Percentiles rank a stretch among this genome's conserved stretches.
Evolutionary conservation across 2,113 vertebrate species (phyloP).

Genomic region (Falco punctatus): DNA sequence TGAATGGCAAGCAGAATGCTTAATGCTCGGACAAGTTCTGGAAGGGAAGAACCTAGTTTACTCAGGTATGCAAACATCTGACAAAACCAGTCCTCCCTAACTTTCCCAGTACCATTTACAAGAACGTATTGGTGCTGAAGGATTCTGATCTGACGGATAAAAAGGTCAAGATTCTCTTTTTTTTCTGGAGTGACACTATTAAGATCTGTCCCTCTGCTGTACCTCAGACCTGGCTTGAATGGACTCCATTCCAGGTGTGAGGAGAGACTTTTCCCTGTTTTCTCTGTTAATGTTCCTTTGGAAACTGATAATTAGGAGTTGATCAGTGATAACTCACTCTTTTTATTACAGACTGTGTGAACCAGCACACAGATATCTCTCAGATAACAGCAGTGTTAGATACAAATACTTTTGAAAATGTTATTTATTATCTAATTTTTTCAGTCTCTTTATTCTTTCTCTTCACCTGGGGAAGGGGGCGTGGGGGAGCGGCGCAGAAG

Average conservation of each 20-base stretch:
- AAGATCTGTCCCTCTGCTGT: neutral
- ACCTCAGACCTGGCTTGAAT: neutral
- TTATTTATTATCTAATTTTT: neutral
- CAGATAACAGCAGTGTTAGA: neutral
- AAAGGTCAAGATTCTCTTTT: neutral
- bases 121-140: neutral
- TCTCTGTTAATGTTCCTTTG: neutral
- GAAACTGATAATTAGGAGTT: neutral
- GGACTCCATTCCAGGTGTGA: neutral
- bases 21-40: slow-evolving; percentile 87
- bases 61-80: slow-evolving; percentile 82
- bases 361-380: too few species aligned
- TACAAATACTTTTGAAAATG: neutral
- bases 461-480: neutral
- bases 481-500: neutral
- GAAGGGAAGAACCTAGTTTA: slow-evolving; percentile 93
- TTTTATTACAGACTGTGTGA: neutral
- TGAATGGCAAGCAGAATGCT: slow-evolving; percentile 96
- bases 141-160: neutral
- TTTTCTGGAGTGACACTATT: neutral
- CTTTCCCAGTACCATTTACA: neutral
- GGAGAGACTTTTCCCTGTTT: neutral
- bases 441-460: neutral
- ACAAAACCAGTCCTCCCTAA: neutral
- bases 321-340: neutral